Base-by-base conservation (phyloP, 1,140 invertebrate species). In the Asobara japonica region DNA sequence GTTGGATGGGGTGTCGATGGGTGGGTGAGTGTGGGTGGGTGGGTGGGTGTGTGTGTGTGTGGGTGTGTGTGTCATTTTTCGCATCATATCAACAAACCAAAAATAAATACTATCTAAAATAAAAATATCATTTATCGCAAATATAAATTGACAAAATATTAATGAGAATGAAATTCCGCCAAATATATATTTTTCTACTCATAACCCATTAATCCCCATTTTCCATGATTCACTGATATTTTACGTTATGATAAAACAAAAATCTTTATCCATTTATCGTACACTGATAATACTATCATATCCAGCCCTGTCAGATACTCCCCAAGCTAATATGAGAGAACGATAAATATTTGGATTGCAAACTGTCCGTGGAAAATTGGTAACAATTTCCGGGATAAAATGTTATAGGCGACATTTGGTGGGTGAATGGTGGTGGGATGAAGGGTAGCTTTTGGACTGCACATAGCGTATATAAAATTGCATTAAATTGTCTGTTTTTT, bases 381-480 rank as follows among this genome's bases (percentile, higher is more conserved):
- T 56, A 10, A 56, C 51, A 56, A 56, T 56, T 56, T 56, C 51
- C 51, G 51, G 51, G 22, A 56, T 56, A 56, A 56, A 56, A 56
- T 56, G 51, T 56, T 56, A 56, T 10, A 56, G 51, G 22, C 25
- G 51, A 56, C 51, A 25, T 18, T 18, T 56, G 51, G 22, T 56
- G 18, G 1, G 8, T 45, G 51, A 22, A 22, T 7, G 11, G 25
- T 56, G 20, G 51, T 18, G n/a, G 6, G 51, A 56, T 4, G 31
- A 33, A 6, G 31, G 31, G 31, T 33, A 33, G 16, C 3, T 45
- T 10, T 45, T 45, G n/a, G n/a, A n/a, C n/a, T n/a, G 8, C 41
- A 45, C 18, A 56, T 56, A 56, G 11, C 51, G 10, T 56, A 56
- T 25, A 56, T 56, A 56, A 56, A 27, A 56, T 20, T 10, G 11